phyloP scores from a whole-genome alignment of 2,888 invertebrate genomes.

The Osmoderma eremita region DNA sequence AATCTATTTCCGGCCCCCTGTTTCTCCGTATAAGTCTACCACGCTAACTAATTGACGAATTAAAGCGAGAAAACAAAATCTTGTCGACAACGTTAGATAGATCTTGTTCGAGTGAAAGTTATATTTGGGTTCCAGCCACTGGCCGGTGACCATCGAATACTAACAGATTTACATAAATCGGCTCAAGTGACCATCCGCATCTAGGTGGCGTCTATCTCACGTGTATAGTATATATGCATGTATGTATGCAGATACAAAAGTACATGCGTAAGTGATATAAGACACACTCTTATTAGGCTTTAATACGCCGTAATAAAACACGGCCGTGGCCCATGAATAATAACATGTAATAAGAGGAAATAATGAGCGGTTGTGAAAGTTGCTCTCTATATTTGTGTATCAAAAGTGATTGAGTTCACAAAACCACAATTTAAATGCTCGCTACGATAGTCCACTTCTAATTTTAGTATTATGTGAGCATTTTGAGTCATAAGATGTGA shows the following conservation, averaged over 20 bases:
- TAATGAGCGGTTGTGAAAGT: conserved; percentile 55
- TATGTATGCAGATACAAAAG: background rate
- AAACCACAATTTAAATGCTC: conserved; percentile 37
- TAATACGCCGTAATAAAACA: conserved; percentile 50
- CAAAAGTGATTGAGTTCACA: conserved; percentile 43
- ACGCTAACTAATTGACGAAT: conserved; percentile 8
- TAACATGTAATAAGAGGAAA: conserved; percentile 53
- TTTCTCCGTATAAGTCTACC: background rate
- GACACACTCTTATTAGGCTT: conserved; percentile 47
- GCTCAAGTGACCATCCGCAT: conserved; percentile 18
- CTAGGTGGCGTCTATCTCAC: conserved; percentile 11
- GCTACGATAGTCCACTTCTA: conserved; percentile 25
- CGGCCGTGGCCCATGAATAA: conserved; percentile 53
- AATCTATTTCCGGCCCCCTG: too few relatives aligned
- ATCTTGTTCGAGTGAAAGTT: conserved; percentile 29
- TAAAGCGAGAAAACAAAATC: conserved; percentile 14
- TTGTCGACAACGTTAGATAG: conserved; percentile 3
- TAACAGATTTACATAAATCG: conserved; percentile 31
- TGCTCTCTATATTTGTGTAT: conserved; percentile 50
- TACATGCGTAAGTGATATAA: conserved; percentile 18
- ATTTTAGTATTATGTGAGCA: conserved; percentile 32
- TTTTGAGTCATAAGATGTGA: conserved; percentile 36
- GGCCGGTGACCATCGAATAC: conserved; percentile 18
- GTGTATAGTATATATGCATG: background rate
- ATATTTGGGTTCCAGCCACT: conserved; percentile 10